Evolutionary conservation across 2,113 vertebrate genomes (phyloP).

Genomic region (Syngnathus floridae): DNA sequence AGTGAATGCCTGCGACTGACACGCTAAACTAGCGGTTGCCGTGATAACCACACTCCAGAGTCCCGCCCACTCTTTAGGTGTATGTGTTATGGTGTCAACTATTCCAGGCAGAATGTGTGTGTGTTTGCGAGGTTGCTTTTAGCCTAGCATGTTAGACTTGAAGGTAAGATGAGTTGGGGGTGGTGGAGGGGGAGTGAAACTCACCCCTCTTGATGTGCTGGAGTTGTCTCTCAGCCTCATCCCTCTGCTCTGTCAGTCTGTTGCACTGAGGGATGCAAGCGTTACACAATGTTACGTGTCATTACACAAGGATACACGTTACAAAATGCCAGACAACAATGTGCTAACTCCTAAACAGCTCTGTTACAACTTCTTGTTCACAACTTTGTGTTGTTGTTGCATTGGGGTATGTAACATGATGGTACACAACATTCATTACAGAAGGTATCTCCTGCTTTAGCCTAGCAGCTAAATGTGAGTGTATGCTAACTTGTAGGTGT

Average conservation of each 20-base stretch:
- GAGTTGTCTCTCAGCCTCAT: slow-evolving; percentile 73
- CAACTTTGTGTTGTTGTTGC: too few species aligned
- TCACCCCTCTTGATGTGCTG: slow-evolving; percentile 77
- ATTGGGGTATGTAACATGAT: not conserved
- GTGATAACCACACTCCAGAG: not conserved
- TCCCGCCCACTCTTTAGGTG: not conserved
- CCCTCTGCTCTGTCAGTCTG: slow-evolving; percentile 68
- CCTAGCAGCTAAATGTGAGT: not conserved
- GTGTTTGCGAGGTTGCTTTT: not conserved
- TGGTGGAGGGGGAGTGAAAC: slow-evolving; percentile 12
- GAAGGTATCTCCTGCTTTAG: not conserved
- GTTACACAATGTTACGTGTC: not conserved
- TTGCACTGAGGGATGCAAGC: slow-evolving; percentile 50
- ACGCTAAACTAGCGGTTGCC: not conserved
- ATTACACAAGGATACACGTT: not conserved
- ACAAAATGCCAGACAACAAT: not conserved
- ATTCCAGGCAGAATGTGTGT: not conserved
- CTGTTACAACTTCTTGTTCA: too few species aligned
- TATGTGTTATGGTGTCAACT: not conserved
- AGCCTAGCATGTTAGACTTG: not conserved
- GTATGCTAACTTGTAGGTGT: not conserved
- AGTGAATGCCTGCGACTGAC: not conserved
- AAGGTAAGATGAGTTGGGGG: not conserved
- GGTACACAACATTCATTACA: not conserved
- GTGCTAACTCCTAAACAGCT: too few species aligned